phyloP scores from a whole-genome alignment of 1,140 invertebrate genomes.

The Brachystomella parvula region DNA sequence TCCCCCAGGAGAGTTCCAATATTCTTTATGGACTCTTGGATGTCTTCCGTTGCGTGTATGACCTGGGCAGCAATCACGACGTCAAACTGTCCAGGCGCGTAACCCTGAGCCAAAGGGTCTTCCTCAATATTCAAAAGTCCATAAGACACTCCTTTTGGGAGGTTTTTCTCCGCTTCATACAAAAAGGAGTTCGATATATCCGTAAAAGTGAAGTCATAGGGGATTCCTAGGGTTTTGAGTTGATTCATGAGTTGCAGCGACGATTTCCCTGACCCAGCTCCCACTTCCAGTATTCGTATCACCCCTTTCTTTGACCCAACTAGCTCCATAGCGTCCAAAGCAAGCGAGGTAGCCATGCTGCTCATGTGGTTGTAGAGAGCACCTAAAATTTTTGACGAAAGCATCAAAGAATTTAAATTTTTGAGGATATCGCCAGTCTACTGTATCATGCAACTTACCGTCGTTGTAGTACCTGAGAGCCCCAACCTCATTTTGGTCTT shows the following conservation, averaged over 20 bases:
- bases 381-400: background rate
- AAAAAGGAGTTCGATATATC: conserved; percentile 17
- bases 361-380: background rate
- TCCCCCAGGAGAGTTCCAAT: background rate
- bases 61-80: conserved; percentile 15
- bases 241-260: background rate
- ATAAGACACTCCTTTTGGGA: conserved; percentile 16
- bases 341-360: background rate
- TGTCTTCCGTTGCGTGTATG: conserved; percentile 16
- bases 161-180: conserved; percentile 10
- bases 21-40: background rate
- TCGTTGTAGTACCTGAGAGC: background rate
- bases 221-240: background rate
- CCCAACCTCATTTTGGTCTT: background rate
- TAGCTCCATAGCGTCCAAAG: background rate
- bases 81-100: conserved; percentile 13
- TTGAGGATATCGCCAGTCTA: background rate
- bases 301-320: background rate
- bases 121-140: conserved; percentile 14
- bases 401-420: background rate
- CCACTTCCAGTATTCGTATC: conserved; percentile 17
- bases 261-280: conserved; percentile 15
- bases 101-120: conserved; percentile 20
- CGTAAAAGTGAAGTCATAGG: conserved; percentile 11
- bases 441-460: background rate